A percentile compares a stretch with the other conserved stretches of the same genome.
These are phyloP conservation scores for Acanthacorydalis orientalis DNA, from an alignment of 2,888 invertebrate genomes.

Conservation along the genomic window DNA sequence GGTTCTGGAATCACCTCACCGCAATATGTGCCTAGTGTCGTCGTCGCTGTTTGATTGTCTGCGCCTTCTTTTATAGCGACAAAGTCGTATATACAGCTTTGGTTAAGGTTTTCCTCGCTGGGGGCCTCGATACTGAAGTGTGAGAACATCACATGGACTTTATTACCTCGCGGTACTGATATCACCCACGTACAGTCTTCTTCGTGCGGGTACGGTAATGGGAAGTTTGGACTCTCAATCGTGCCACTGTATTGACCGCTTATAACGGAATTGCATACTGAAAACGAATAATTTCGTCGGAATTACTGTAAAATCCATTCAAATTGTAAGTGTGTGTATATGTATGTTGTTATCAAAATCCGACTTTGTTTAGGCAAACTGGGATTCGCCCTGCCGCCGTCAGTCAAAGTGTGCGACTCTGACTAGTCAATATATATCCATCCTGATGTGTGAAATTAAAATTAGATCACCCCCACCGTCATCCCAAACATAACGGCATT, in stretches of 20 bases:
- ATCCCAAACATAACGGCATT: too few relatives aligned
- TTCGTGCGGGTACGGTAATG: conserved; percentile 40
- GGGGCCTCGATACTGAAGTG: conserved; percentile 46
- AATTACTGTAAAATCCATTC: too few relatives aligned
- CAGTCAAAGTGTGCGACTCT: too few relatives aligned
- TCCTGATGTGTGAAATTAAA: too few relatives aligned
- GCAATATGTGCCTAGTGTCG: conserved; percentile 28
- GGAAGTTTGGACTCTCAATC: conserved; percentile 79
- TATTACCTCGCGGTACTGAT: conserved; percentile 58
- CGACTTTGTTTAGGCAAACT: too few relatives aligned
- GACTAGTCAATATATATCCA: too few relatives aligned
- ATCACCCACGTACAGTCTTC: conserved; percentile 64
- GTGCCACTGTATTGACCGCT: conserved; percentile 47
- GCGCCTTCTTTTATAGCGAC: conserved; percentile 30
- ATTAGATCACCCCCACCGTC: too few relatives aligned
- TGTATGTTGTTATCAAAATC: too few relatives aligned
- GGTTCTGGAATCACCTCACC: conserved; percentile 30
- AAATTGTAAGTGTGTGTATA: too few relatives aligned
- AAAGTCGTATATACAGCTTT: conserved; percentile 44
- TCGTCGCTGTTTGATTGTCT: conserved; percentile 17
- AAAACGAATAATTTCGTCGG: conserved; percentile 7
- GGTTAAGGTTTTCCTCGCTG: too few relatives aligned
- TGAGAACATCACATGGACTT: conserved; percentile 64
- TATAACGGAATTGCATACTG: conserved; percentile 46
- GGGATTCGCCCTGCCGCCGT: too few relatives aligned